Base-by-base conservation (phyloP, 2,888 invertebrate species). In the Hybos culiciformis region DNA sequence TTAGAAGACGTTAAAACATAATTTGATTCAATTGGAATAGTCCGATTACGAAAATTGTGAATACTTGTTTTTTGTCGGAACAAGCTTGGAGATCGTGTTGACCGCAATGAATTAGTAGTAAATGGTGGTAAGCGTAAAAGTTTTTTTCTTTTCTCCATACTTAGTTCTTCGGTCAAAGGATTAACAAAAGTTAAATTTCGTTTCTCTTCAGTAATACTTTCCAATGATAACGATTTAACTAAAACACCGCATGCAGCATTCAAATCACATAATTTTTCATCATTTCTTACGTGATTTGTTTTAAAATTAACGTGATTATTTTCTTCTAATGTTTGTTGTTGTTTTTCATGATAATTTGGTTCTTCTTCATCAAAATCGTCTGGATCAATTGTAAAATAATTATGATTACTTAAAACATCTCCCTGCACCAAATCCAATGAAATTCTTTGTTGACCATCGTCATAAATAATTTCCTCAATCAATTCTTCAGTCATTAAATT, bases 381-480 rank as follows among this genome's bases (percentile, higher is more conserved):
- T 1, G 64, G 65, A 39, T 66, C 66, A 21, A 66, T 63, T 23
- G 62, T 57, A 50, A 66, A 66, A 40, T 66, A 66, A 47, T 66
- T 66, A 42, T 65, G 62, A 47, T 63, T 17, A 39, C 20, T 20
- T 12, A 29, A 26, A 8, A 21, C 23, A 2, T 8, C 5, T n/a
- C 8, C 7, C 2, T 29, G 33, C 4, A 29, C 17, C 12, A 14
- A 17, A 3, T 33, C 54, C 12, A 45, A n/a, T 15, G 24, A 20
- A 24, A 33, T 32, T 11, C 15, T 23, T 20, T 29, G 18, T 11
- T 38, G 33, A 15, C 20, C 19, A 18, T 34, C 41, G n/a, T 14
- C 62, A 39, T 66, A 66, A 24, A 66, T 66, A 11, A 67, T 60
- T 49, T 67, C 66, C 7, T 63, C 62, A 45, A 66, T 61, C 38